Conservation (phyloP, 2,888 invertebrate species). For the Macaria notata region DNA sequence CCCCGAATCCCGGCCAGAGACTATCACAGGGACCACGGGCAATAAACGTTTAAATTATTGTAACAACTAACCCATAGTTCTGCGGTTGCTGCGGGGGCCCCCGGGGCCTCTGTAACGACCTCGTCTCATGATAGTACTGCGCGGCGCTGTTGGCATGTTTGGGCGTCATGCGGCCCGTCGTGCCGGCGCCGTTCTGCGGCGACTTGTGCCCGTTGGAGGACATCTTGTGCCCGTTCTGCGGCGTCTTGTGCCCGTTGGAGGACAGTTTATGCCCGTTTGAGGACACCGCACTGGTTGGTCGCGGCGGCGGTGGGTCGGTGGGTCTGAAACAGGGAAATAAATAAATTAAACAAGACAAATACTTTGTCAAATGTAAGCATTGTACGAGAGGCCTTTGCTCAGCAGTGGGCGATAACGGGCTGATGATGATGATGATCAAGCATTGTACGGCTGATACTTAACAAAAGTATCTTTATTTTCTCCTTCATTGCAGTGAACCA, state of each 20-base stretch:
- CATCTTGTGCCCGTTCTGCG: constrained; percentile 24
- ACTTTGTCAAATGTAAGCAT: no score
- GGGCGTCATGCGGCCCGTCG: constrained; percentile 43
- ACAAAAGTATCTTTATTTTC: no score
- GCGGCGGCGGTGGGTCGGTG: constrained; percentile 49
- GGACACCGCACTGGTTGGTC: constrained; percentile 26
- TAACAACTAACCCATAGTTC: constrained; percentile 68
- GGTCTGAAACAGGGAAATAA: constrained; percentile 33
- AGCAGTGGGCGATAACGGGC: no score
- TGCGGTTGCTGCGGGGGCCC: constrained; percentile 34
- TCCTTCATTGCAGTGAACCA: no score
- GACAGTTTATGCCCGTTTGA: constrained; percentile 18
- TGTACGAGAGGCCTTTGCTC: no score
- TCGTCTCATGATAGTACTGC: constrained; percentile 81
- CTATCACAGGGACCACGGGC: no score
- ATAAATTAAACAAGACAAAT: no score
- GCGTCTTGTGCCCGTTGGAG: constrained; percentile 18
- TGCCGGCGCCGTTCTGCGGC: constrained; percentile 30
- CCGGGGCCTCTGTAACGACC: constrained; percentile 83
- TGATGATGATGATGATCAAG: no score
- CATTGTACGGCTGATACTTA: no score
- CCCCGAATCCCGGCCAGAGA: no score
- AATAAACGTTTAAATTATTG: no score
- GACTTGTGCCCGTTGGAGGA: constrained; percentile 30
- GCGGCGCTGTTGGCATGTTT: constrained; percentile 59